Percentiles rank a stretch among this genome's conserved stretches.
Conservation (phyloP, 2,797 vertebrate genomes). For the Pseudocheirus occidentalis region DNA sequence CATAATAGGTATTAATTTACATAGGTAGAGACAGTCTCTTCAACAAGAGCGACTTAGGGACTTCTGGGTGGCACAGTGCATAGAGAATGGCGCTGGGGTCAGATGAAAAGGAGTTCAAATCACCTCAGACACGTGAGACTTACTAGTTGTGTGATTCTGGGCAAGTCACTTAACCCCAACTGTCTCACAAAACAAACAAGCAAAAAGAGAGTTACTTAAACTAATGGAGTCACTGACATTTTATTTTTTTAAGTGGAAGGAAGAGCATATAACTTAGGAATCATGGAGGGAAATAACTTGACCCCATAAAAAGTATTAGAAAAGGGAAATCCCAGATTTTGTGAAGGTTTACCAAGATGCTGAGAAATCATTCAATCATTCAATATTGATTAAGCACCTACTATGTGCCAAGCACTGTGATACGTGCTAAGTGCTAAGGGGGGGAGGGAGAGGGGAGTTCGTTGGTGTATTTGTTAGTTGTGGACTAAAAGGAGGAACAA, state of each 20-base stretch:
- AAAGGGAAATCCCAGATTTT: not conserved
- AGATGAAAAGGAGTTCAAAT: too few species aligned
- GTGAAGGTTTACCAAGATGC: not conserved
- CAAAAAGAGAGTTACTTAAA: not conserved
- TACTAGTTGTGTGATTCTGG: too few species aligned
- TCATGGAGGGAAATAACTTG: not conserved
- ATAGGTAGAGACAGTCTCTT: not conserved
- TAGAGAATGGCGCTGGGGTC: too few species aligned
- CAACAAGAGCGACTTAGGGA: not conserved
- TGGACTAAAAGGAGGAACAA: not conserved
- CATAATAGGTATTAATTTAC: not conserved
- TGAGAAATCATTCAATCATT: not conserved
- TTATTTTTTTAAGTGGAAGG: not conserved
- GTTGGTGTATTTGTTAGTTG: not conserved
- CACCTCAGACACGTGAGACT: too few species aligned
- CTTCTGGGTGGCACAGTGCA: too few species aligned
- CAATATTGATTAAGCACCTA: not conserved
- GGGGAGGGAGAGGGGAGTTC: not conserved
- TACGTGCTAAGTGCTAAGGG: not conserved
- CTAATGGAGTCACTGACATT: not conserved
- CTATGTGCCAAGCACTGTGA: not conserved
- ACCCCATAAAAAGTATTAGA: not conserved
- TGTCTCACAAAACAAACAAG: too few species aligned
- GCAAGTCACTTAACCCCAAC: too few species aligned
- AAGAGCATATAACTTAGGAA: not conserved